Base-by-base conservation (phyloP, 2,113 vertebrate genomes). In the Cyrtonyx montezumae region DNA sequence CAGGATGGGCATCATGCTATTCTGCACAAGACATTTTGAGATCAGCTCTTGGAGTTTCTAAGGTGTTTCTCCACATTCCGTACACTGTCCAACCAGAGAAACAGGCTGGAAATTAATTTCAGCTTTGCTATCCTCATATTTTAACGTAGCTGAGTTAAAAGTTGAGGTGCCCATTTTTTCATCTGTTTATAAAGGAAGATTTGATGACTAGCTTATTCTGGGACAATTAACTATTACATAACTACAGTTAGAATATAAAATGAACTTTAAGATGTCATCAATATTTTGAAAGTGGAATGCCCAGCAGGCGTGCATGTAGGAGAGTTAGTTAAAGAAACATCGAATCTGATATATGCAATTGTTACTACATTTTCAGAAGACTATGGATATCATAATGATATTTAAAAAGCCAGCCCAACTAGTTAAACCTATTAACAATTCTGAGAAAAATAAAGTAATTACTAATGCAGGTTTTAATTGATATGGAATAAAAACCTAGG, bases 401-500 rank as follows among this genome's bases (percentile, higher is more conserved):
- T 87, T 88, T 88, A 9, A 84, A 90, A 94, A 87, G 40, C 4
- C 23, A 53, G 40, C 32, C 58, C 43, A 25, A 32, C 45, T 62
- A 49, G 42, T 49, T 42, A 84, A 91, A 79, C 20, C 13, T 91
- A 42, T 55, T 53, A 95, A 69, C 36, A 76, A n/a, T 73, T 42
- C 32, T 62, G 17, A 81, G 74, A 70, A 94, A 88, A 90, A 81
- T 1, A 68, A 59, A 63, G 23, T 32, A 37, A 43, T 75, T 87
- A 9, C 69, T 88, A 69, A 49, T 69, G 66, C 9, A 11, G 8
- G 1, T 43, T 86, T 88, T 95, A 95, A 93, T 84, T 84, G 42
- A 88, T 66, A 56, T 8, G 86, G 80, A 88, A 75, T 91, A 76
- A 88, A 91, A 93, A 69, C 30, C 37, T 62, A 73, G 70, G 70